Conservation (phyloP, 1,140 invertebrate genomes). For the Drosophila pandora region DNA sequence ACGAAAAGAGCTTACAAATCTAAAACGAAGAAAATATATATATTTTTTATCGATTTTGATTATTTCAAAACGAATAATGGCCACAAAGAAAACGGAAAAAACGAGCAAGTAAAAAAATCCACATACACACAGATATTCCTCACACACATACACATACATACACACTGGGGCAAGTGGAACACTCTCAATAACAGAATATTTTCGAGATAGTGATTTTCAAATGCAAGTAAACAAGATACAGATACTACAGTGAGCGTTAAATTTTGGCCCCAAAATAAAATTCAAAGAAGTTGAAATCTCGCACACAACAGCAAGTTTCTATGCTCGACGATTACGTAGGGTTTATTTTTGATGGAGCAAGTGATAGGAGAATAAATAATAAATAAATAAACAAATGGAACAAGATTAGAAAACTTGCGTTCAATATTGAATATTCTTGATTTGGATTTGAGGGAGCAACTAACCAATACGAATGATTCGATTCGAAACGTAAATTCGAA, state of each 20-base stretch:
- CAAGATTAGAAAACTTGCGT: neutral
- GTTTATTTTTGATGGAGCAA: constrained; percentile 3
- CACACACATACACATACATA: constrained; percentile 30
- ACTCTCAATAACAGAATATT: constrained; percentile 51
- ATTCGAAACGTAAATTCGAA: constrained; percentile 14
- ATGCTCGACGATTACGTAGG: constrained; percentile 31
- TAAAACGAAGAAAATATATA: constrained; percentile 50
- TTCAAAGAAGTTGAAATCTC: constrained; percentile 17
- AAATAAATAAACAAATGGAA: constrained; percentile 5
- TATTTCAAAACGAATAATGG: constrained; percentile 79
- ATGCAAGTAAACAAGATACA: constrained; percentile 51
- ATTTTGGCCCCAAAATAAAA: constrained; percentile 20
- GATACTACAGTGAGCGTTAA: constrained; percentile 11
- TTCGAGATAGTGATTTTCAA: constrained; percentile 55
- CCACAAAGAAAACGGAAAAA: constrained; percentile 65
- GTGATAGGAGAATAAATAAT: constrained; percentile 13
- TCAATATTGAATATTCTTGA: neutral
- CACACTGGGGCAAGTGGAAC: constrained; percentile 32
- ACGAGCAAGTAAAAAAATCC: constrained; percentile 30
- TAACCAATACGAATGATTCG: neutral
- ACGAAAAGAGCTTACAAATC: constrained; percentile 59
- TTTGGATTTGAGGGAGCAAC: neutral
- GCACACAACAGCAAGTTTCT: constrained; percentile 9
- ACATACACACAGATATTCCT: neutral
- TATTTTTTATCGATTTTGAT: constrained; percentile 80